Evolutionary conservation across 2,888 invertebrate species (phyloP).

Genomic region (Leptarthrus brevirostris): DNA sequence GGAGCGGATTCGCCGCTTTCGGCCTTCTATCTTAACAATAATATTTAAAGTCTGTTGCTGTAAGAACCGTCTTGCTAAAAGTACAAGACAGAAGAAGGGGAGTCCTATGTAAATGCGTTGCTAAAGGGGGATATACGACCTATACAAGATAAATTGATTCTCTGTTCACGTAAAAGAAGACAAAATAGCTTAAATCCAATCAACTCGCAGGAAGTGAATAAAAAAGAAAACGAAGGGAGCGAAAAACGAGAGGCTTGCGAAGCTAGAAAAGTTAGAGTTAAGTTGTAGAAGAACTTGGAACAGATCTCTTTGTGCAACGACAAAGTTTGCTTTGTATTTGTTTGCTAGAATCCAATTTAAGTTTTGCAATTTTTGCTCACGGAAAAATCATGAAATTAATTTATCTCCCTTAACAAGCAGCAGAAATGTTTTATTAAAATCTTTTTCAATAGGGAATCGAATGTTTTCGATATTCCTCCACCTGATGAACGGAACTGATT

Average conservation of each 20-base stretch:
- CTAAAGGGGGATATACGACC: neutral
- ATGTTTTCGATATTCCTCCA: too few species aligned
- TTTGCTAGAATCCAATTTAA: conserved; percentile 28
- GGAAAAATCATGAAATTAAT: conserved; percentile 18
- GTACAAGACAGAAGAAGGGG: neutral
- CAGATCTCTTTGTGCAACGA: neutral
- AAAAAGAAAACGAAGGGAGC: neutral
- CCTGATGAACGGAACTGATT: too few species aligned
- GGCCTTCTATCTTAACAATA: neutral
- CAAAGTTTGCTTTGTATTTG: neutral
- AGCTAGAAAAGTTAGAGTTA: conserved; percentile 1
- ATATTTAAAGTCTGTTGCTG: neutral
- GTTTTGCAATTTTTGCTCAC: conserved; percentile 9
- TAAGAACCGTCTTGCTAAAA: neutral
- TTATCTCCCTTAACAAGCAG: conserved; percentile 7
- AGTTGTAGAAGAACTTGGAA: neutral
- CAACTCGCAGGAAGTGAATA: neutral
- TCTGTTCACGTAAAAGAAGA: neutral
- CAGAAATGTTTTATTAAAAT: neutral
- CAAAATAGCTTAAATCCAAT: conserved; percentile 3
- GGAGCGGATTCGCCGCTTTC: neutral
- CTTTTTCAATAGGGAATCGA: too few species aligned
- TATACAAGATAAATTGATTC: conserved; percentile 1
- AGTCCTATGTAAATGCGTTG: neutral
- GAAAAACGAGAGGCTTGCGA: neutral